Evolutionary conservation across 2,113 vertebrate species (phyloP).

Genomic region (Cephalopholis sonnerati): DNA sequence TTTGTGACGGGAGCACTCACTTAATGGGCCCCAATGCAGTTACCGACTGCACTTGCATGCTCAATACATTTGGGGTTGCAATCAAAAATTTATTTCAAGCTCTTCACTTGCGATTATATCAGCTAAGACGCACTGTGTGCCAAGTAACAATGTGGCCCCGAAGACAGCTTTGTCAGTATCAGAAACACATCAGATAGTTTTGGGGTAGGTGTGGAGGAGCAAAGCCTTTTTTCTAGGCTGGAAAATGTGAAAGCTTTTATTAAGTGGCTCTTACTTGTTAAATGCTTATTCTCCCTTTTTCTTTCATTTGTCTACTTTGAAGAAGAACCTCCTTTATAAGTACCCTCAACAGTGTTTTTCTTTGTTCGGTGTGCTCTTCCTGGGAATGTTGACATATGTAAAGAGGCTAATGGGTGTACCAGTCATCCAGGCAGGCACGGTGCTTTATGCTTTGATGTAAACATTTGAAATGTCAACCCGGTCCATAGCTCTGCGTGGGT

Average conservation of each 20-base stretch:
- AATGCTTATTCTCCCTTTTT: constrained; percentile 37
- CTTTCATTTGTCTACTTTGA: constrained; percentile 43
- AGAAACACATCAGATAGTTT: constrained; percentile 12
- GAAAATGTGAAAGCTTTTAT: constrained; percentile 25
- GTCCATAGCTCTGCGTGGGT: constrained; percentile 42
- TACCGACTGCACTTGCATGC: not conserved
- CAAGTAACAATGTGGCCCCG: not conserved
- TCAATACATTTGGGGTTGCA: not conserved
- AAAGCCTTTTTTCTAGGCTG: not conserved
- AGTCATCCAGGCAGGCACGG: constrained; percentile 48
- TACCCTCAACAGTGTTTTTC: constrained; percentile 29
- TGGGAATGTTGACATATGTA: constrained; percentile 64
- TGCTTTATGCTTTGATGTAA: constrained; percentile 66
- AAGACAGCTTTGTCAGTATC: constrained; percentile 4
- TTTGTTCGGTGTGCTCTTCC: constrained; percentile 53
- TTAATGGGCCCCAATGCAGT: not conserved
- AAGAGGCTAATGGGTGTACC: constrained; percentile 72
- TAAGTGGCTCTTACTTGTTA: constrained; percentile 28
- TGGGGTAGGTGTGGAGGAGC: not conserved
- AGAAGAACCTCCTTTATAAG: constrained; percentile 44
- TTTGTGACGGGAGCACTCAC: not conserved
- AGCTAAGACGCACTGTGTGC: not conserved
- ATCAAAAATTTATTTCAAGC: not conserved
- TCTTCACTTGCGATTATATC: constrained; percentile 2
- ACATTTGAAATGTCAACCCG: constrained; percentile 69